Evolutionary conservation across 2,113 vertebrate genomes (phyloP).

Genomic region (Mustelus asterias): DNA sequence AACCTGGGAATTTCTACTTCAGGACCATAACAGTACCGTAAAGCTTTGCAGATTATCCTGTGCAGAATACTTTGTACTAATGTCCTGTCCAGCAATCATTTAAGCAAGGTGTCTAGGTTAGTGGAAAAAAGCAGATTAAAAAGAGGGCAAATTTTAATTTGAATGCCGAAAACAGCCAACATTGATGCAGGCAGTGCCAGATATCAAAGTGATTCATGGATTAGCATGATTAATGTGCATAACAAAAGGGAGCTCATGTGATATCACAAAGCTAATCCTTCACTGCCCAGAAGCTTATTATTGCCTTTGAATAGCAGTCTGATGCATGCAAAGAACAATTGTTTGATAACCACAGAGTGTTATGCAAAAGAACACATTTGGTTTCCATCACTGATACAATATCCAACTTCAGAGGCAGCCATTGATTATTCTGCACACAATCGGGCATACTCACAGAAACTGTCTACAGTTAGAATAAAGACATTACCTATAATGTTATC

Average conservation of each 20-base stretch:
- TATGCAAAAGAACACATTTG: background rate
- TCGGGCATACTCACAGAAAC: background rate
- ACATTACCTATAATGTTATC: constrained; percentile 1
- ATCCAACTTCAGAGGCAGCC: constrained; percentile 1
- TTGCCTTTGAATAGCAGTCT: constrained; percentile 9
- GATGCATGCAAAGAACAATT: constrained; percentile 29
- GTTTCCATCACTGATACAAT: background rate
- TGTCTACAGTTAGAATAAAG: background rate
- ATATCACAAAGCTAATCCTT: background rate
- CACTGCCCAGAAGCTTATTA: background rate
- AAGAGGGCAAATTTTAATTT: background rate
- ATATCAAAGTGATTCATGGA: background rate
- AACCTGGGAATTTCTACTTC: background rate
- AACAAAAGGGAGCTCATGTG: constrained; percentile 8
- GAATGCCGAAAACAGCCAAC: background rate
- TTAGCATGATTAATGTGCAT: constrained; percentile 1
- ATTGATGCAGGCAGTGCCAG: background rate
- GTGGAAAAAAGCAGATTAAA: background rate
- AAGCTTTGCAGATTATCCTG: background rate
- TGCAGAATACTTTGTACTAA: background rate
- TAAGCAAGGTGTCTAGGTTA: background rate
- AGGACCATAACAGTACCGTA: background rate
- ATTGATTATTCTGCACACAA: constrained; percentile 29
- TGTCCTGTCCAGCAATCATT: background rate
- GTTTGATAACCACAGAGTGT: background rate